These are phyloP conservation scores for Oeneis ivallda DNA, from an alignment of 2,888 invertebrate genomes.

Conservation along the genomic window DNA sequence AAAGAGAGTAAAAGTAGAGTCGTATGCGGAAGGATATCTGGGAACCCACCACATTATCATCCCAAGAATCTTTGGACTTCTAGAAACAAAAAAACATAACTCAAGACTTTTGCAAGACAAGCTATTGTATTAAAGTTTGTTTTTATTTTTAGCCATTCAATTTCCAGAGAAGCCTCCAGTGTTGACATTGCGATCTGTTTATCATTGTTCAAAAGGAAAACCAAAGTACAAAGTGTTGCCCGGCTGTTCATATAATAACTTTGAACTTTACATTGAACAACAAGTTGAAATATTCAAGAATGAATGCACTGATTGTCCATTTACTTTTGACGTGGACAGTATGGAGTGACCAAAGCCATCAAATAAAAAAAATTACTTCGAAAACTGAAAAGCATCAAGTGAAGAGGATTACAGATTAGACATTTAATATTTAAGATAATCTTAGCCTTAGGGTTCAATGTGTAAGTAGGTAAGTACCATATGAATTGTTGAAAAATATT, in stretches of 20 bases:
- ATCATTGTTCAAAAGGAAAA: constrained; percentile 74
- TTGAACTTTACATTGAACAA: constrained; percentile 73
- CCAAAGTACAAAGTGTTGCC: constrained; percentile 68
- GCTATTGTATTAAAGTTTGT: too few relatives aligned
- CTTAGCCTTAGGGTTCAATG: too few relatives aligned
- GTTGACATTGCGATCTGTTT: constrained; percentile 80
- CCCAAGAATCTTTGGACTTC: background rate
- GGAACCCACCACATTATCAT: too few relatives aligned
- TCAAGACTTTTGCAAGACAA: too few relatives aligned
- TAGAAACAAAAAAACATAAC: too few relatives aligned
- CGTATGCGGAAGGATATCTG: too few relatives aligned
- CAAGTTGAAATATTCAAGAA: constrained; percentile 75
- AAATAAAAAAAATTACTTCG: background rate
- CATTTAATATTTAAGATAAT: too few relatives aligned
- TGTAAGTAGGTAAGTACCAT: too few relatives aligned
- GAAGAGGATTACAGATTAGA: too few relatives aligned
- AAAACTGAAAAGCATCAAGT: background rate
- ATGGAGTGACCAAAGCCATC: background rate
- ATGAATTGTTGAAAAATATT: too few relatives aligned
- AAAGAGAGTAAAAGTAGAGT: too few relatives aligned
- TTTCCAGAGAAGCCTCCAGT: constrained; percentile 82
- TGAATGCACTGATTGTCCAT: constrained; percentile 60
- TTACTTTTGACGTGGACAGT: constrained; percentile 14
- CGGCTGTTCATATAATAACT: constrained; percentile 69
- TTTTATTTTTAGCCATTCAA: constrained; percentile 52